These are phyloP conservation scores for Penelope pileata DNA, from an alignment of 2,113 vertebrate genomes.

Conservation along the genomic window DNA sequence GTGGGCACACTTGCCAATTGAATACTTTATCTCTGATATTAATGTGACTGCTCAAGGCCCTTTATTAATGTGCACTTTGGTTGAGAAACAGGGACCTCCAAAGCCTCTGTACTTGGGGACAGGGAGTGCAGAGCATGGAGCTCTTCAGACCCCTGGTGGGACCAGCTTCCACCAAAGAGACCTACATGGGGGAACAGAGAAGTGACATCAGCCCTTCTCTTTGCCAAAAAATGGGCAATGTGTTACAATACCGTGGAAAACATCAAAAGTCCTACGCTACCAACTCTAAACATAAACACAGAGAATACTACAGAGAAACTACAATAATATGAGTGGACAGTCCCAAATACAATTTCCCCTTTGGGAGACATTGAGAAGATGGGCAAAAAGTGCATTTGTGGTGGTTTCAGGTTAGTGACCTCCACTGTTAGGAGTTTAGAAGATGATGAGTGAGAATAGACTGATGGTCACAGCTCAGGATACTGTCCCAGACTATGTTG, in stretches of 20 bases:
- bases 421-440: neutral
- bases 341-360: neutral
- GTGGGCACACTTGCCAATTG: neutral
- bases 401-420: neutral
- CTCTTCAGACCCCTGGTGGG: neutral
- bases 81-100: neutral
- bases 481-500: accelerated
- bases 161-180: neutral
- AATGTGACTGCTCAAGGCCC: neutral
- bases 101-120: neutral
- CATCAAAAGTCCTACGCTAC: neutral
- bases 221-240: neutral
- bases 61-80: neutral
- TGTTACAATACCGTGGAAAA: neutral
- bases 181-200: neutral
- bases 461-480: neutral
- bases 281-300: neutral
- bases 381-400: neutral
- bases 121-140: no score
- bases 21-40: neutral
- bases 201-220: neutral
- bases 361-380: accelerated
- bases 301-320: neutral
- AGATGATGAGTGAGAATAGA: neutral
- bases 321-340: neutral